phyloP scores from a whole-genome alignment of 2,797 vertebrate species.

The Hyperoplus immaculatus region DNA sequence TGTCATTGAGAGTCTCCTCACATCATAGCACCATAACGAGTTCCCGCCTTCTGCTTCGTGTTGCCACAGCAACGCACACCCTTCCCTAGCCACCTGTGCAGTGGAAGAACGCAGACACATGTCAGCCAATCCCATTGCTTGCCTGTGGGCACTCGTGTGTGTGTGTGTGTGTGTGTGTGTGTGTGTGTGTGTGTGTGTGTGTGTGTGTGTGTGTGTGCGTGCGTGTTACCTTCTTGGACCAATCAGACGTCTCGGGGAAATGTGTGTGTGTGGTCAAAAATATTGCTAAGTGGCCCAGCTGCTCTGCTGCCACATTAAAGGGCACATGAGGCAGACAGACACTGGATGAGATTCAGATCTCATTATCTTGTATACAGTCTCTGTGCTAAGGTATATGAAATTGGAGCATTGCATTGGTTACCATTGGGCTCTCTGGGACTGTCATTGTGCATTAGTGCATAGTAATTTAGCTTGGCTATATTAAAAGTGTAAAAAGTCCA shows the following conservation, averaged over 20 bases:
- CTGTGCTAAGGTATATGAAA: slow-evolving; percentile 36
- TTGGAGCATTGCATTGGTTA: slow-evolving; percentile 53
- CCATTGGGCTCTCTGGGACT: slow-evolving; percentile 24
- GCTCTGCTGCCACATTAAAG: slow-evolving; percentile 38
- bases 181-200: neutral
- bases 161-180: neutral
- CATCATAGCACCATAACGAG: slow-evolving; percentile 39
- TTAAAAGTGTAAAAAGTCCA: neutral
- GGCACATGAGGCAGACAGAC: slow-evolving; percentile 21
- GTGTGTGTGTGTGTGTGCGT: neutral
- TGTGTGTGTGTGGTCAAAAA: slow-evolving; percentile 11
- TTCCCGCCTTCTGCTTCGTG: slow-evolving; percentile 50
- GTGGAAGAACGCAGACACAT: slow-evolving; percentile 28
- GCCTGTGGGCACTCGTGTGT: neutral
- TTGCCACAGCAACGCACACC: slow-evolving; percentile 60
- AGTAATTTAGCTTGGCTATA: neutral
- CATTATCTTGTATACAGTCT: slow-evolving; percentile 22
- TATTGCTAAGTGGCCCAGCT: slow-evolving; percentile 18
- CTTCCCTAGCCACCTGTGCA: slow-evolving; percentile 56
- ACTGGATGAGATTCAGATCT: slow-evolving; percentile 32
- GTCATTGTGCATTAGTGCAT: neutral
- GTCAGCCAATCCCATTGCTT: slow-evolving; percentile 50
- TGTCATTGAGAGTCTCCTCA: slow-evolving; percentile 69
- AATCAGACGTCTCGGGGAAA: neutral
- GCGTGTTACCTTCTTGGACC: neutral